Base-by-base conservation (phyloP, 2,797 vertebrate genomes). In the Coluber constrictor region DNA sequence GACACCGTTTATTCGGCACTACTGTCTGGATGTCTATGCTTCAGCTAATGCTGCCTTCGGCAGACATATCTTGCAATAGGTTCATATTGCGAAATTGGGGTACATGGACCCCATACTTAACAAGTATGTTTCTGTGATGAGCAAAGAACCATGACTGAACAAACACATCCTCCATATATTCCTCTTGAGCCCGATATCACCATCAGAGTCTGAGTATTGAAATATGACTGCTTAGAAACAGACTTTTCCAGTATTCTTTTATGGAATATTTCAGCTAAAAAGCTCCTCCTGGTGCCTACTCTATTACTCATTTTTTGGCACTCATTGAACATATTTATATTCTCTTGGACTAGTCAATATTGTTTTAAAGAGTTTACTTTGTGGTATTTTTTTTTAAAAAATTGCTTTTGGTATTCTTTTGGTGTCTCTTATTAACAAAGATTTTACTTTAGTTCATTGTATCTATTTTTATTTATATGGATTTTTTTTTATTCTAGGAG, bases 51-150 rank as follows among this genome's bases (percentile, higher is more conserved):
- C 37, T 37, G 37, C 37, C 37, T 37, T 37, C 2, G 37, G 37
- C 37, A 37, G 37, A 37, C 37, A 37, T 37, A 37, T 37, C 37
- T 37, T 37, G 37, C 37, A 37, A 37, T 37, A 37, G 37, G 37
- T 37, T 37, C 37, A 37, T 37, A 37, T 37, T 92, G 94, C 86
- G 95, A 93, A 55, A 1, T 4, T 96, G 90, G 91, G 91, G n/a
- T 88, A 95, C 86, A 93, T 83, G 51, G 56, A 90, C 94, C 90
- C 57, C 74, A 95, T 94, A 93, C 90, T 95, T 91, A 96, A 92
- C 92, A 66, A 57, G 27, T 87, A 32, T 66, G 9, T 66, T 25
- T 89, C 6, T 66, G 4, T n/a, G 27, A 20, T 87, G 60, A 25
- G 16, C 25, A 86, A 43, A 60, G 29, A 54, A 20, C 79, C 47